Evolutionary conservation across 2,113 vertebrate genomes (phyloP), one percentile per base, ranked within the genome.

Genomic region (Sterna hirundo): DNA sequence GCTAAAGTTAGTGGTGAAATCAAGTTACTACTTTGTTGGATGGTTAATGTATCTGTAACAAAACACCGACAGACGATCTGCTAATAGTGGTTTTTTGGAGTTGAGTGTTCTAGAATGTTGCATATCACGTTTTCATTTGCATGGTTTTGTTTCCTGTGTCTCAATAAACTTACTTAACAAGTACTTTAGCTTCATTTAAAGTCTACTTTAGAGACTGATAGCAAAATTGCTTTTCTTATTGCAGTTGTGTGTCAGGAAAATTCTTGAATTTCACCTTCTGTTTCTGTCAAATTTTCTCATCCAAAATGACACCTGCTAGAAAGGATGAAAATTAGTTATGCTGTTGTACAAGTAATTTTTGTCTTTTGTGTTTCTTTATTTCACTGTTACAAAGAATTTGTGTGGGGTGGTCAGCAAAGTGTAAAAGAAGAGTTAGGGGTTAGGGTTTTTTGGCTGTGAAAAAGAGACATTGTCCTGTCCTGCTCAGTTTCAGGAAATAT

Each of bases 21-120:
- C 0, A 2, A 51, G 36, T 62, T 49, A 49, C 22, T 86, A 1
- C 25, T 40, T 52, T 51, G 54, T 40, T 2, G 3, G 11, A 6
- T 36, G 11, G 26, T 15, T 51, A 42, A 52, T 61, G 14, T 42
- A 68, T 44, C 15, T 44, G 44, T 44, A 44, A 38, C 22, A 72
- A 66, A 78, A 36, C n/a, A 58, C 15, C 27, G 29, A 32, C 25
- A 77, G 36, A 14, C 0, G 3, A 20, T 57, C 13, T 83, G 22
- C 36, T n/a, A 13, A 7, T 46, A 44, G 16, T 36, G 21, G 8
- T 55, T 11, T 1, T 54, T 36, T 32, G 14, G 49, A 80, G 51
- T 32, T 40, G 44, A 52, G 27, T 52, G 2, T 36, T 81, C 34
- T 70, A 64, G 15, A n/a, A 18, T 29, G 11, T 77, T 66, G 46